Evolutionary conservation across 2,888 invertebrate species (phyloP).

Genomic region (Ichneumoninae sp.): DNA sequence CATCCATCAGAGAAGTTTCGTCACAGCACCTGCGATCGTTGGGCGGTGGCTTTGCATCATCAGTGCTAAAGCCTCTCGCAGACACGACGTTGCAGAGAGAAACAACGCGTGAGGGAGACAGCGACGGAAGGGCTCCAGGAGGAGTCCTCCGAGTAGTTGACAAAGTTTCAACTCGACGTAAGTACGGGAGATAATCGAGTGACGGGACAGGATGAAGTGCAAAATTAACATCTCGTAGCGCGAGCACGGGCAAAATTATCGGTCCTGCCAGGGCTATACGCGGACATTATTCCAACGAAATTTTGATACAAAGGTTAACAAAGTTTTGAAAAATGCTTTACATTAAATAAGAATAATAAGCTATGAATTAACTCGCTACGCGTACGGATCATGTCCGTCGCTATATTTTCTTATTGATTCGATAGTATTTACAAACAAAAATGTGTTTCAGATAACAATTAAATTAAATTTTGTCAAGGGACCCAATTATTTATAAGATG

Average conservation of each 20-base stretch:
- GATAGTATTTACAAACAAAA: no score
- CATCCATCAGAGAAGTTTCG: slow-evolving; percentile 38
- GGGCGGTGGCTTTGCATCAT: slow-evolving; percentile 2
- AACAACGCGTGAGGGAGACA: slow-evolving; percentile 36
- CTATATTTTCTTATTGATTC: no score
- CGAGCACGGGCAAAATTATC: slow-evolving; percentile 45
- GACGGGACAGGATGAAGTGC: slow-evolving; percentile 61
- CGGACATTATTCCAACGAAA: slow-evolving; percentile 1
- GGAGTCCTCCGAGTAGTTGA: slow-evolving; percentile 30
- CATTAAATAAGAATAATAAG: background rate
- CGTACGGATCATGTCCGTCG: no score
- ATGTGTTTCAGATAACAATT: no score
- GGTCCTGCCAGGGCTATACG: slow-evolving; percentile 2
- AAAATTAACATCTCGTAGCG: slow-evolving; percentile 70
- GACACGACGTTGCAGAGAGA: slow-evolving; percentile 8
- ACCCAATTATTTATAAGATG: no score
- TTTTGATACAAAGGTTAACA: background rate
- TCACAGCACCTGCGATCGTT: slow-evolving; percentile 35
- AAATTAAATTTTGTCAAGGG: no score
- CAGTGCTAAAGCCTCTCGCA: slow-evolving; percentile 23
- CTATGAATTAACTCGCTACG: background rate
- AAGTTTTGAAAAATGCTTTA: background rate
- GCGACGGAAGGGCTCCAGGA: slow-evolving; percentile 20
- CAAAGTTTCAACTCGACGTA: slow-evolving; percentile 52
- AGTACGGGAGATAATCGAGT: slow-evolving; percentile 67